phyloP scores from a whole-genome alignment of 2,888 invertebrate species.

The Trichacis sp. region DNA sequence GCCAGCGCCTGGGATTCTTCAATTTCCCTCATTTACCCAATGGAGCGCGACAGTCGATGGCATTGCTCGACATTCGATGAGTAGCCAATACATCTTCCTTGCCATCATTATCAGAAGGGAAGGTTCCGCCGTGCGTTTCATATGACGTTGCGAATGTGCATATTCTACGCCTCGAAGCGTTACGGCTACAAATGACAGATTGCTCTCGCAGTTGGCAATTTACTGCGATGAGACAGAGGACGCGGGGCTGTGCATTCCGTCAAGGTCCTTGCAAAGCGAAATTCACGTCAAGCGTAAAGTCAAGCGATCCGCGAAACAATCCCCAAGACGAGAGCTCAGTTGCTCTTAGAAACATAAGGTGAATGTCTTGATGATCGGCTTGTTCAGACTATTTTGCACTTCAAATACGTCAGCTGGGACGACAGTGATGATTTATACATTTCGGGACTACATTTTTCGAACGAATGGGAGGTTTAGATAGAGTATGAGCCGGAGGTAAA shows the following conservation, averaged over 20 bases:
- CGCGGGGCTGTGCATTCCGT: slow-evolving; percentile 38
- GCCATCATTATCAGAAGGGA: slow-evolving; percentile 24
- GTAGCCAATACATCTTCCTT: slow-evolving; percentile 33
- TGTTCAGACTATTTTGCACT: no score
- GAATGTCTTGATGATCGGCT: no score
- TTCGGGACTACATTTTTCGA: no score
- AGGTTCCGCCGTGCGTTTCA: slow-evolving; percentile 40
- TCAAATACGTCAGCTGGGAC: no score
- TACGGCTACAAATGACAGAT: slow-evolving; percentile 42
- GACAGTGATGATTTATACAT: no score
- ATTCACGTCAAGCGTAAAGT: slow-evolving; percentile 42
- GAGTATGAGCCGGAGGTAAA: no score
- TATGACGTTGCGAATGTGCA: slow-evolving; percentile 43
- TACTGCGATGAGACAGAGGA: slow-evolving; percentile 41
- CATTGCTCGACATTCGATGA: slow-evolving; percentile 31
- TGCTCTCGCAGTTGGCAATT: slow-evolving; percentile 43
- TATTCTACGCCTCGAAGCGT: slow-evolving; percentile 43
- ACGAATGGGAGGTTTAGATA: no score
- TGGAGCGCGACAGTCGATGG: slow-evolving; percentile 21
- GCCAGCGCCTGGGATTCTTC: neutral
- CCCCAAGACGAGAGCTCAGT: slow-evolving; percentile 16
- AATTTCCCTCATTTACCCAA: neutral
- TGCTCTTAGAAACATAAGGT: neutral
- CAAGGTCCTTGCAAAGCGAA: slow-evolving; percentile 37
- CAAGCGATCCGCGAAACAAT: slow-evolving; percentile 44